Evolutionary conservation across 2,113 vertebrate genomes (phyloP).

Genomic region (Leucoraja erinaceus): DNA sequence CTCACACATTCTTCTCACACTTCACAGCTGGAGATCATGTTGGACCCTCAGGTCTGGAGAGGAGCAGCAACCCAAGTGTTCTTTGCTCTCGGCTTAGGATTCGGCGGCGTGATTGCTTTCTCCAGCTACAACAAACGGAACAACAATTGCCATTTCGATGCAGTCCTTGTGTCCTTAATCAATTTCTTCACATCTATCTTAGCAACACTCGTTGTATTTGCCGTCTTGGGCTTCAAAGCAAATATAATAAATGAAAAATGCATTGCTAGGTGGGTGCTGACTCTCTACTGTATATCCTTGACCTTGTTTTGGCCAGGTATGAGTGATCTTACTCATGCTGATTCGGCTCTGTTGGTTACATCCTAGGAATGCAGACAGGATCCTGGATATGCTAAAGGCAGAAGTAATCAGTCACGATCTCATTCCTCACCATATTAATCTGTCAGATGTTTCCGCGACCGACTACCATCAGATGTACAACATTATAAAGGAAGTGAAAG

Average conservation of each 20-base stretch:
- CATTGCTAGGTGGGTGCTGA: conserved; percentile 58
- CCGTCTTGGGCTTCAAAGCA: conserved; percentile 95
- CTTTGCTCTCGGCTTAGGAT: conserved; percentile 92
- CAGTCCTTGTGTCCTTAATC: conserved; percentile 89
- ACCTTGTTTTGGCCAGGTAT: background rate
- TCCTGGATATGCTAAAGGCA: conserved; percentile 65
- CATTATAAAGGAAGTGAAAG: conserved; percentile 67
- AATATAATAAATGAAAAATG: conserved; percentile 86
- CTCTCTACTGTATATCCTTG: background rate
- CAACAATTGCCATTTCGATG: conserved; percentile 98
- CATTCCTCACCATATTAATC: conserved; percentile 81
- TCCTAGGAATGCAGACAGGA: conserved; percentile 77
- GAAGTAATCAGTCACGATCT: conserved; percentile 66
- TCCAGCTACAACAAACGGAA: conserved; percentile 98
- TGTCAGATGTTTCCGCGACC: conserved; percentile 66
- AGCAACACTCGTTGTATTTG: conserved; percentile 95
- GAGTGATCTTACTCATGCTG: background rate
- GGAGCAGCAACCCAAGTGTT: conserved; percentile 97
- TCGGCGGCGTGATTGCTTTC: conserved; percentile 95
- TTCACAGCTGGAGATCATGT: conserved; percentile 90
- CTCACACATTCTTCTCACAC: conserved; percentile 45
- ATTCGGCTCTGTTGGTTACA: conserved; percentile 45
- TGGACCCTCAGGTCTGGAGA: conserved; percentile 90
- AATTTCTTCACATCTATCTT: conserved; percentile 97
- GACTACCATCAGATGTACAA: conserved; percentile 79